These are phyloP conservation scores for Noctua fimbriata DNA, from an alignment of 2,888 invertebrate genomes.

Conservation along the genomic window DNA sequence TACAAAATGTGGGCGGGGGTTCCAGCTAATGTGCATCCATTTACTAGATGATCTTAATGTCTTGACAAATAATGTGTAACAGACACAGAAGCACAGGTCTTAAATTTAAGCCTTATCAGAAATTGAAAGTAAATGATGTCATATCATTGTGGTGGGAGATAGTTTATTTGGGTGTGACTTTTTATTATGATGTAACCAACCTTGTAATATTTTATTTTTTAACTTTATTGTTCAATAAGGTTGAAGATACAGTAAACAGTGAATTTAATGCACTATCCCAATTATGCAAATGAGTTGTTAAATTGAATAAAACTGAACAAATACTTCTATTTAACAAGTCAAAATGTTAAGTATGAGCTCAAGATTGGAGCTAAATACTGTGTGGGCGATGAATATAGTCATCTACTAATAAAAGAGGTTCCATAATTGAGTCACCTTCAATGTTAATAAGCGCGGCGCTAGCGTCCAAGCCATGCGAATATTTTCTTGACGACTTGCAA, in stretches of 20 bases:
- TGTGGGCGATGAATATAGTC: slow-evolving; percentile 82
- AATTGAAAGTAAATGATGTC: slow-evolving; percentile 63
- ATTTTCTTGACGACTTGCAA: slow-evolving; percentile 65
- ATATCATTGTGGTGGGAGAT: slow-evolving; percentile 52
- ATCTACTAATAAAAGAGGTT: slow-evolving; percentile 81
- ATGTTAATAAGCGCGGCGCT: slow-evolving; percentile 72
- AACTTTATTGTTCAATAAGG: slow-evolving; percentile 11
- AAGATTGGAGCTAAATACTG: slow-evolving; percentile 71
- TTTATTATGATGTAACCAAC: slow-evolving; percentile 58
- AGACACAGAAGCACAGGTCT: not conserved
- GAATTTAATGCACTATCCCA: slow-evolving; percentile 11
- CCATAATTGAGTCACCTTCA: slow-evolving; percentile 80
- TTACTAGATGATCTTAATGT: slow-evolving; percentile 22
- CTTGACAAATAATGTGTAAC: not conserved
- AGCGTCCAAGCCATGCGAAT: slow-evolving; percentile 63
- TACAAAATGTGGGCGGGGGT: slow-evolving; percentile 66
- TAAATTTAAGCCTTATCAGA: slow-evolving; percentile 39
- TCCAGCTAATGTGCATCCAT: slow-evolving; percentile 48
- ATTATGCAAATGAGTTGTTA: slow-evolving; percentile 46
- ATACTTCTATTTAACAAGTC: slow-evolving; percentile 61
- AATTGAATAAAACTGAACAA: slow-evolving; percentile 45
- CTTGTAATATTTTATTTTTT: slow-evolving; percentile 46
- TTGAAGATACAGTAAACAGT: slow-evolving; percentile 2
- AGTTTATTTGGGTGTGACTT: slow-evolving; percentile 65
- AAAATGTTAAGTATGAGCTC: slow-evolving; percentile 70